Base-by-base conservation (phyloP, 2,888 invertebrate genomes). In the Drosophila siamana region DNA sequence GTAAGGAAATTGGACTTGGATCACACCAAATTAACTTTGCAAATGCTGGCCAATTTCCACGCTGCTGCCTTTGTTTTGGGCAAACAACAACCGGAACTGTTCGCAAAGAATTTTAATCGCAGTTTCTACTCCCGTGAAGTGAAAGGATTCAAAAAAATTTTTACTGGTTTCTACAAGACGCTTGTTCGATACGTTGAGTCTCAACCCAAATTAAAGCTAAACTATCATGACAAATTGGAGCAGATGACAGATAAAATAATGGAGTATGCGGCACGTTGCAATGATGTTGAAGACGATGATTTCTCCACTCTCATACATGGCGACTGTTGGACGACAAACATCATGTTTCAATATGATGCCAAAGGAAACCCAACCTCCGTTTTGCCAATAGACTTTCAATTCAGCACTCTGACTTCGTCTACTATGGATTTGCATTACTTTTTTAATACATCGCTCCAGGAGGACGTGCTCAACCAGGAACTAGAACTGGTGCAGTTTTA, bases 31-130 rank as follows among this genome's bases (percentile, higher is more conserved):
- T 2, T 92, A 1, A 89, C 92, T 0, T 66, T 93, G 1, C 78
- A 80, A 4, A 86, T 91, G n/a, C 65, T 93, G 61, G 93, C 93
- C 1, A 91, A 90, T 69, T 92, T 93, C 51, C 93, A 93, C 71
- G 92, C 92, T 0, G 80, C 93, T 0, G 91, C 92, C 0, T 86
- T 93, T 0, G 91, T 92, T 0, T 80, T 91, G 30, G 92, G 92
- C 52, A 77, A 90, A 6, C 89, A 74, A 0, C 72, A 80, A n/a
- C 85, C 86, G 0, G 72, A 74, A 11, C 33, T 82, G 5, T 40
- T 86, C 1, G 51, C 28, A 0, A 13, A 50, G 4, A 69, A 78
- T 9, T 87, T 68, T n/a, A 1, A 33, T 33, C 33, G 4, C n/a
- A n/a, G 70, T 72, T 75, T 90, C 60, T 90, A 83, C 16, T 70